Evolutionary conservation across 2,113 vertebrate species (phyloP), one percentile per base, ranked within the genome.

Genomic region (Verasper variegatus): DNA sequence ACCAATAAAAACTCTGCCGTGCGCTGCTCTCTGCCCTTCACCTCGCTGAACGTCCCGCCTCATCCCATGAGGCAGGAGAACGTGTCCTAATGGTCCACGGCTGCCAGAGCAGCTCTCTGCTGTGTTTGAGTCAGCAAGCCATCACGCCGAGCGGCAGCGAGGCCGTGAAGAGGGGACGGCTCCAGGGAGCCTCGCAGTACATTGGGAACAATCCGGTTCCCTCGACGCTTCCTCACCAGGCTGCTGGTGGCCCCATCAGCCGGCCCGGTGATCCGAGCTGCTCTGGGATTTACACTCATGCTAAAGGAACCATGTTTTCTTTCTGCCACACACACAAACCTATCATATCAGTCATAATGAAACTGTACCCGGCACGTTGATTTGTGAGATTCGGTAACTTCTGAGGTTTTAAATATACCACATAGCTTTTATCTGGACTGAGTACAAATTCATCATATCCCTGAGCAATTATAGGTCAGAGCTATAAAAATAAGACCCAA

Each of bases 61-160:
- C 26, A 0, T 57, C 59, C 8, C 64, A 37, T 62, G 79, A 63
- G 55, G 64, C 47, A 18, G 52, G 64, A 76, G 26, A 76, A 80
- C 71, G 70, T 52, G 56, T 57, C 70, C 64, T 85, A 68, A 83
- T 78, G 70, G 60, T 64, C 47, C 74, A 1, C 57, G 23, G 80
- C 85, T 78, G 80, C 75, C 72, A 61, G 61, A 71, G 73, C 68
- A 62, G 68, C 82, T 74, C 23, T 71, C 82, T 66, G 23, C 37
- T 51, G 66, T 68, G 68, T 47, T 6, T 18, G 24, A 24, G 65
- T 65, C 35, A 47, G 23, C 72, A 60, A 67, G 42, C 66, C 63
- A 23, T 78, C 81, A 73, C 63, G 73, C 62, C 15, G 71, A 77
- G 73, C 54, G 64, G 66, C 60, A 71, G 26, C n/a, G 64, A 47